Conservation (phyloP, 2,888 invertebrate genomes). For the Idaea dimidiata region DNA sequence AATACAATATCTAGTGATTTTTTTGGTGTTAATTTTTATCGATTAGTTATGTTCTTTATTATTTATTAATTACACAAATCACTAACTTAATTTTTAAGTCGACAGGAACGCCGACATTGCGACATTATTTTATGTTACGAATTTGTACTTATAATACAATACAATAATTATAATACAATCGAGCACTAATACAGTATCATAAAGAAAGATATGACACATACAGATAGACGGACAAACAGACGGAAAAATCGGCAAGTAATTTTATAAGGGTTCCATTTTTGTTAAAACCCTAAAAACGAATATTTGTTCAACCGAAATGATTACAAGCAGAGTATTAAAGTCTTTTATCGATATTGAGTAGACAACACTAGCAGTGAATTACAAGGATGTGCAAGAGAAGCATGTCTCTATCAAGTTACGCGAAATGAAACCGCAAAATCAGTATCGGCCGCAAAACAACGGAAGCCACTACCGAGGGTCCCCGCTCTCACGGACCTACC, state of each 20-base stretch:
- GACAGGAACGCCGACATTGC: too few relatives aligned
- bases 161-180: too few relatives aligned
- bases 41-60: too few relatives aligned
- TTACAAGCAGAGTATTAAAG: background rate
- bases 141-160: too few relatives aligned
- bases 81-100: too few relatives aligned
- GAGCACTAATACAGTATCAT: too few relatives aligned
- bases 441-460: conserved; percentile 72
- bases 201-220: too few relatives aligned
- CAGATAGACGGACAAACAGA: too few relatives aligned
- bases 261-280: too few relatives aligned
- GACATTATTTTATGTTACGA: too few relatives aligned
- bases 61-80: too few relatives aligned
- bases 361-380: conserved; percentile 41
- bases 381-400: conserved; percentile 66
- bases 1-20: background rate
- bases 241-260: too few relatives aligned
- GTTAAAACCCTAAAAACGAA: background rate
- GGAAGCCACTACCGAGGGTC: conserved; percentile 67
- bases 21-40: background rate
- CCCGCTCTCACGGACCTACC: conserved; percentile 60
- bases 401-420: conserved; percentile 75
- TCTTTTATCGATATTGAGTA: conserved; percentile 30
- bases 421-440: conserved; percentile 79
- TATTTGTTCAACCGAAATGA: background rate